These are phyloP conservation scores for Sander lucioperca DNA, from an alignment of 2,113 vertebrate genomes.

Conservation along the genomic window DNA sequence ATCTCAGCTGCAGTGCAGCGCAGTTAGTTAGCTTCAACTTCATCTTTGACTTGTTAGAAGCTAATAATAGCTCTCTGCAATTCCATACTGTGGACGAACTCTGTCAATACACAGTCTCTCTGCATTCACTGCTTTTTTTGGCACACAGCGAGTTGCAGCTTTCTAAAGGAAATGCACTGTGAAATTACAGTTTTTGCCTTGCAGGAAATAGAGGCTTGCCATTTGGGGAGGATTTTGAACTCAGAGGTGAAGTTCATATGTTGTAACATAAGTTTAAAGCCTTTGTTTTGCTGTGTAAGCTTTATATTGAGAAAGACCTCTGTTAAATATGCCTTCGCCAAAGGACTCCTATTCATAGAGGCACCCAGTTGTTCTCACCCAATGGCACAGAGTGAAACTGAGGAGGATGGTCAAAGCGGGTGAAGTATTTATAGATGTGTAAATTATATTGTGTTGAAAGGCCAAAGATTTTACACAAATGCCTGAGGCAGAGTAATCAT, in stretches of 20 bases:
- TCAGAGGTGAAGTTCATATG: conserved; percentile 38
- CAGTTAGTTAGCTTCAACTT: conserved; percentile 75
- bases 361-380: conserved; percentile 78
- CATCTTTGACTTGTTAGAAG: conserved; percentile 69
- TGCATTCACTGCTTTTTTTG: conserved; percentile 34
- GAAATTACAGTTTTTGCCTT: conserved; percentile 52
- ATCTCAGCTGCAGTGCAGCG: conserved; percentile 74
- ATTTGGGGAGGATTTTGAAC: conserved; percentile 17
- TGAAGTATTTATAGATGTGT: conserved; percentile 75
- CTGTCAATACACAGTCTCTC: conserved; percentile 41
- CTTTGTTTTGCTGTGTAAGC: conserved; percentile 52
- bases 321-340: conserved; percentile 39
- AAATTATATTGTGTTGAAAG: conserved; percentile 76
- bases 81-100: conserved; percentile 68
- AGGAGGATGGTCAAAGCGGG: conserved; percentile 65
- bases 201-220: conserved; percentile 26
- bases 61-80: conserved; percentile 78
- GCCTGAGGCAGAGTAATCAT: conserved; percentile 1
- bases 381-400: conserved; percentile 58
- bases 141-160: conserved; percentile 9
- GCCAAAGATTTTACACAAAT: conserved; percentile 56
- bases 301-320: conserved; percentile 48
- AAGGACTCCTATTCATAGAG: conserved; percentile 76
- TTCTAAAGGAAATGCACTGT: conserved; percentile 35
- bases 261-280: conserved; percentile 40